Conservation (phyloP, 2,113 vertebrate genomes). For the Bothrops jararaca region DNA sequence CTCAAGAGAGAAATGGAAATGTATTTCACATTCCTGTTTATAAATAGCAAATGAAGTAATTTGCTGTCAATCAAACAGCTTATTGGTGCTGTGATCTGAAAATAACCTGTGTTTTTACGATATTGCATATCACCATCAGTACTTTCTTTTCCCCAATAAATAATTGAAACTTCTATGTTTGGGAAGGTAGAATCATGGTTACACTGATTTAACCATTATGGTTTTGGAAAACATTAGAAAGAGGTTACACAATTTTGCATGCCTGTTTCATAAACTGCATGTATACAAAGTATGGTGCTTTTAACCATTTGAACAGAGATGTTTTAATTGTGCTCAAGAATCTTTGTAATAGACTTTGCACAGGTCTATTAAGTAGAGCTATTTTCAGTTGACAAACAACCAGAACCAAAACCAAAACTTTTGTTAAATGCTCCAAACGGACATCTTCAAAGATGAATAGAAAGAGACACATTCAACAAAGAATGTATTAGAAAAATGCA, state of each 20-base stretch:
- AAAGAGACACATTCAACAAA: constrained; percentile 16
- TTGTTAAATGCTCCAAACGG: constrained; percentile 13
- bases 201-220: not conserved
- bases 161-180: not conserved
- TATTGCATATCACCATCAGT: not conserved
- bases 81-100: not conserved
- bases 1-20: not conserved
- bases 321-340: not conserved
- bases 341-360: not conserved
- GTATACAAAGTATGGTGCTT: not conserved
- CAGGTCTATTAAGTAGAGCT: not conserved
- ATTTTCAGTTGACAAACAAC: not conserved
- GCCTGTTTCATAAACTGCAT: not conserved
- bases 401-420: not conserved
- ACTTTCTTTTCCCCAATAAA: not conserved
- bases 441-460: not conserved
- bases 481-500: not conserved
- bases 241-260: not conserved
- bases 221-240: not conserved
- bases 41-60: constrained; percentile 1
- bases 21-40: constrained; percentile 2
- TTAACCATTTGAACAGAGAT: not conserved
- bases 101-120: not conserved
- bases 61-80: not conserved
- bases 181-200: not conserved